Evolutionary conservation across 2,888 invertebrate genomes (phyloP).

Genomic region (Nemapogon koenigi): DNA sequence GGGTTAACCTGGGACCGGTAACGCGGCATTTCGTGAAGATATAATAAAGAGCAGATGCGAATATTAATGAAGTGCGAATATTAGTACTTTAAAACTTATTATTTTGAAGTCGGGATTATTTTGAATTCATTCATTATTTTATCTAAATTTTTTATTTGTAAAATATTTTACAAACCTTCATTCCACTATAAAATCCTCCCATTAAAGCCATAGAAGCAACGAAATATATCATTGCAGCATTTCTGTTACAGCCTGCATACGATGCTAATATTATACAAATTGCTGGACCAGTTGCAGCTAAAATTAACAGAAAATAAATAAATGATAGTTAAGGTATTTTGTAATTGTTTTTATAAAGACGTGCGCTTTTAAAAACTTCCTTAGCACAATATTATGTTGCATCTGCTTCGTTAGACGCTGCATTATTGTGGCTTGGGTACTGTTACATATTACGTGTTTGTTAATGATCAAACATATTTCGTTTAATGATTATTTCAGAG

Average conservation of each 20-base stretch:
- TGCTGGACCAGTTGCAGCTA: constrained; percentile 70
- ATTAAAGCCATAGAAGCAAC: constrained; percentile 72
- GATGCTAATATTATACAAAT: constrained; percentile 69
- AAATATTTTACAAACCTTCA: constrained; percentile 48
- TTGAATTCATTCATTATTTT: neutral
- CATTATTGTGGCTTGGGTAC: no score
- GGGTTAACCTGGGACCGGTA: no score
- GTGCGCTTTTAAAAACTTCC: neutral
- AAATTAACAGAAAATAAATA: no score
- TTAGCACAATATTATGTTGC: no score
- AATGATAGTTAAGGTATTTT: constrained; percentile 8
- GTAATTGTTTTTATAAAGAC: constrained; percentile 1
- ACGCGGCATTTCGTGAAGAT: no score
- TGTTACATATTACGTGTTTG: no score
- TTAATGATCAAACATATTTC: no score
- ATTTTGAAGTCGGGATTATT: neutral
- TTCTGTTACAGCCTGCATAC: constrained; percentile 65
- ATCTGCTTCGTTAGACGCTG: no score
- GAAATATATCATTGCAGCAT: constrained; percentile 61
- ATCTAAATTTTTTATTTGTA: neutral
- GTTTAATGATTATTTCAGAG: no score
- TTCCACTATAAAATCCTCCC: constrained; percentile 74
- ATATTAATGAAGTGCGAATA: no score
- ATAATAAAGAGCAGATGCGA: no score
- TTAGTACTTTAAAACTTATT: neutral